A percentile compares a stretch with the other conserved stretches of the same genome.
Conservation (phyloP, 2,113 vertebrate species). For the Ondatra zibethicus region DNA sequence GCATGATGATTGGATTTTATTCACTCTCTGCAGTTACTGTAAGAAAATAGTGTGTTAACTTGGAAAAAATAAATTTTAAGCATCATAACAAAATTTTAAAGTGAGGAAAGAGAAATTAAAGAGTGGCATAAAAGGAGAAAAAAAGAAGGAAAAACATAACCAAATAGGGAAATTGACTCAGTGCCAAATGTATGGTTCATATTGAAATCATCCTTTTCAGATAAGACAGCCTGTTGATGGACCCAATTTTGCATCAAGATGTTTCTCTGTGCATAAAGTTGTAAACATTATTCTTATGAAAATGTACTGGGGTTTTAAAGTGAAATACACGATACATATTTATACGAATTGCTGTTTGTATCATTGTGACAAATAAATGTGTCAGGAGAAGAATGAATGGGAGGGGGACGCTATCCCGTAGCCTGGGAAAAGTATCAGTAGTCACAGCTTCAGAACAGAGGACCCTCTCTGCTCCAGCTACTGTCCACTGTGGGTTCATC, state of each 20-base stretch:
- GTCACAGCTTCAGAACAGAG: not conserved
- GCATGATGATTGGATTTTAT: conserved; percentile 55
- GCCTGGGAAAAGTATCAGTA: not conserved
- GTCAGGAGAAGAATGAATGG: not conserved
- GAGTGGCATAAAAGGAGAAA: not conserved
- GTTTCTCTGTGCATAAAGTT: not conserved
- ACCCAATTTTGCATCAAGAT: not conserved
- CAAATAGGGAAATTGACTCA: not conserved
- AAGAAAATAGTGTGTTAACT: not conserved
- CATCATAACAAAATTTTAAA: not conserved
- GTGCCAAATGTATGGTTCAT: not conserved
- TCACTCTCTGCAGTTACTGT: conserved; percentile 26
- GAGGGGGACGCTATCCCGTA: not conserved
- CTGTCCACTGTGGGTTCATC: not conserved
- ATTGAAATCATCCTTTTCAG: not conserved
- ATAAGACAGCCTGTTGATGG: not conserved
- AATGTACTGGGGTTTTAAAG: not conserved
- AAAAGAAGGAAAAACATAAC: not conserved
- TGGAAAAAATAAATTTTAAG: not conserved
- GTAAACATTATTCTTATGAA: not conserved
- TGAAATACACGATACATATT: not conserved
- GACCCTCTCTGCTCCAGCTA: not conserved
- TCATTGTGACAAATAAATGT: not conserved
- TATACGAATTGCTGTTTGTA: not conserved
- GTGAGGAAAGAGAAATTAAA: not conserved